Evolutionary conservation across 2,797 vertebrate genomes (phyloP), one percentile per base, ranked within the genome.

Genomic region (Sebastes oblongus): DNA sequence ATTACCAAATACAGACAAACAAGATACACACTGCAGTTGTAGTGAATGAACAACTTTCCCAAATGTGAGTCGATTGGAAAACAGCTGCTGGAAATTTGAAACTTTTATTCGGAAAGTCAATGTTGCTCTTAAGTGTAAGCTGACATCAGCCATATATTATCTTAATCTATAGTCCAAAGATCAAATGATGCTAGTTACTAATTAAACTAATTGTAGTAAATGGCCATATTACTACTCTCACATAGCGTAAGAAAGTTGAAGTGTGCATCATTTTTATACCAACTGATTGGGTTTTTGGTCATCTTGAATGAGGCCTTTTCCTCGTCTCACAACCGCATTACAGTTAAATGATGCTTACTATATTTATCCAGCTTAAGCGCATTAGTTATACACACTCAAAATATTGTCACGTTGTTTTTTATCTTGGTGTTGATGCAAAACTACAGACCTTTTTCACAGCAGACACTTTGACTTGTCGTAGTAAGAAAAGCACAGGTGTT

Each of bases 191-290:
- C 22, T 36, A 42, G 76, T 84, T 84, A 79, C 76, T 70, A 20
- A 85, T 85, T 83, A 76, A 87, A 56, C 79, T 8, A 4, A 61
- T 65, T 56, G 3, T 54, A 81, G 75, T 30, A 42, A 67, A 55
- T 24, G 4, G 4, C 46, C 10, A 46, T 36, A 59, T 42, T 54
- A 66, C 29, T 13, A 16, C 52, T 52, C 61, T 70, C 46, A 16
- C 20, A 54, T 66, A 30, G 14, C 8, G 25, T 56, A 27, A 2
- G 42, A 75, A 69, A 60, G 46, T 16, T 8, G 1, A 80, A 66
- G 39, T 42, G 39, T 42, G 14, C 39, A 42, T 74, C 10, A 22
- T 58, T 0, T 16, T 22, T 46, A 18, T 24, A 8, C 64, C 6
- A 14, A 71, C 24, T 50, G 5, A 39, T 29, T 42, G 6, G 1